phyloP scores from a whole-genome alignment of 1,140 invertebrate genomes.

The Mya arenaria region DNA sequence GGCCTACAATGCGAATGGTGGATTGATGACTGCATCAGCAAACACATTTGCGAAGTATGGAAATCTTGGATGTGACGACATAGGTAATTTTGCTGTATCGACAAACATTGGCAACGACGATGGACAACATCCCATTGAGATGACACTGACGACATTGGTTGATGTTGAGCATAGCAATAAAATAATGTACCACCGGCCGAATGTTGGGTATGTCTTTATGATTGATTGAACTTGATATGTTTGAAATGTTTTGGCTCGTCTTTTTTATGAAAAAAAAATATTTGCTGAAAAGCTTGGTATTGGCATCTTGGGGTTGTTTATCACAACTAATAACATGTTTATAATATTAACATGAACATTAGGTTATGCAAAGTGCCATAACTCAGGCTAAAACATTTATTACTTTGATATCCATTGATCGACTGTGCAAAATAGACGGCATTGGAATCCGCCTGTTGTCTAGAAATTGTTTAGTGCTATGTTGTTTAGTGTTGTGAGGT shows the following conservation, averaged over 20 bases:
- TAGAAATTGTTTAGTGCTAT: too few relatives aligned
- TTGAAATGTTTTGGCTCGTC: too few relatives aligned
- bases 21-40: not conserved
- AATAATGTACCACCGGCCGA: conserved; percentile 67
- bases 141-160: conserved; percentile 13
- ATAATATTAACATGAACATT: not conserved
- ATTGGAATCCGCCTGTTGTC: too few relatives aligned
- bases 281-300: too few relatives aligned
- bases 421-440: too few relatives aligned
- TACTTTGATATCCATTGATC: too few relatives aligned
- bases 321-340: not conserved
- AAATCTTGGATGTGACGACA: conserved; percentile 28
- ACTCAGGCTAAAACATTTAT: not conserved
- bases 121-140: conserved; percentile 67
- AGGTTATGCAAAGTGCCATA: not conserved
- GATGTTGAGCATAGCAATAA: conserved; percentile 62
- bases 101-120: conserved; percentile 70
- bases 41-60: conserved; percentile 42
- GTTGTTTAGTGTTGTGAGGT: too few relatives aligned
- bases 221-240: too few relatives aligned
- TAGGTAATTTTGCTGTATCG: conserved; percentile 60
- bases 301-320: not conserved
- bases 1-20: conserved; percentile 35
- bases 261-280: too few relatives aligned
- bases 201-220: conserved; percentile 71